These are phyloP conservation scores for Oenanthe oenanthe DNA, from an alignment of 2,113 vertebrate species.

Conservation along the genomic window DNA sequence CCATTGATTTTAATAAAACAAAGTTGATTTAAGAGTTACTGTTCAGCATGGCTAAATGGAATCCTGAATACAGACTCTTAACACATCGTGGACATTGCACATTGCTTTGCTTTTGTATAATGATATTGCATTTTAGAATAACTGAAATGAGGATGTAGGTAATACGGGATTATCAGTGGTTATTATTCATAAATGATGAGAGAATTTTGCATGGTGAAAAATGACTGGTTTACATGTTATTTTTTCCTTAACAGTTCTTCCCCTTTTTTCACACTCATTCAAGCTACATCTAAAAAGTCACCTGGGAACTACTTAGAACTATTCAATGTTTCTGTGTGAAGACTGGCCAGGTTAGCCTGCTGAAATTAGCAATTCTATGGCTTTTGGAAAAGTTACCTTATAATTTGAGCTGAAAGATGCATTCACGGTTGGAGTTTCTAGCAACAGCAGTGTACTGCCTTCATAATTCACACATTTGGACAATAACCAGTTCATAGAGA, in stretches of 20 bases:
- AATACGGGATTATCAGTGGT: fast-evolving
- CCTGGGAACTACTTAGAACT: not conserved
- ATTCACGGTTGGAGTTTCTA: not conserved
- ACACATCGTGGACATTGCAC: not conserved
- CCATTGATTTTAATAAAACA: not conserved
- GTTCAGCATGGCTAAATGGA: not conserved
- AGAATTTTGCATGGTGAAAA: not conserved
- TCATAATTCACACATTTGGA: not conserved
- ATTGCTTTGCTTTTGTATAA: not conserved
- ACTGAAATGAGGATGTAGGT: not conserved
- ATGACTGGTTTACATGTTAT: not conserved
- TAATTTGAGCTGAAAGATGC: not conserved
- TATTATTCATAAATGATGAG: not conserved
- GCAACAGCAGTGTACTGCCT: not conserved
- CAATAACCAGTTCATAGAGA: not conserved
- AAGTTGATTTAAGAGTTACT: not conserved
- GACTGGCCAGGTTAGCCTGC: not conserved
- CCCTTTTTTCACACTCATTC: not conserved
- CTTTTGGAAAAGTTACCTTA: not conserved
- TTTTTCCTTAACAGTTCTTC: not conserved
- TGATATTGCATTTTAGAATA: not conserved
- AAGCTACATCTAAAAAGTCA: not conserved
- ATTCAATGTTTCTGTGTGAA: not conserved
- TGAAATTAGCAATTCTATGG: not conserved
- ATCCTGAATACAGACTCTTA: not conserved